Percentiles rank a stretch among this genome's conserved stretches.
These are phyloP conservation scores for Nesogale talazaci DNA, from an alignment of 2,113 vertebrate species.

Conservation along the genomic window DNA sequence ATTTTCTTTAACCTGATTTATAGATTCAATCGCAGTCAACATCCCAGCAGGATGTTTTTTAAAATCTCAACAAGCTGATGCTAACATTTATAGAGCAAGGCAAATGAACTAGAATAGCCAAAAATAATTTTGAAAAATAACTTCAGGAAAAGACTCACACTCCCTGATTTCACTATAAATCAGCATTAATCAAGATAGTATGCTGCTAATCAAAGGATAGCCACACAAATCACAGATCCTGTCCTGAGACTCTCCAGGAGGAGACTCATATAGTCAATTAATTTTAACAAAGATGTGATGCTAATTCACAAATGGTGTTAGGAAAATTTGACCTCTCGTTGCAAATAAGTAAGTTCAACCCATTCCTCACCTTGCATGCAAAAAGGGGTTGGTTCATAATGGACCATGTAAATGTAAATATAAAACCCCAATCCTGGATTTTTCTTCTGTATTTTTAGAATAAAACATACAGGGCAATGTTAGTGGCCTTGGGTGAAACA, in stretches of 20 bases:
- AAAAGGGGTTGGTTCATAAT: background rate
- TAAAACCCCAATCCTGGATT: background rate
- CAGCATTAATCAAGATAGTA: background rate
- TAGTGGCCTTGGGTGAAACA: background rate
- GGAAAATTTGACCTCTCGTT: background rate
- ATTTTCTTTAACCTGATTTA: background rate
- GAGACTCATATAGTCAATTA: rapidly evolving
- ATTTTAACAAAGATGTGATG: background rate
- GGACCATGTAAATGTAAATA: background rate
- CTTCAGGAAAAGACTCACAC: background rate
- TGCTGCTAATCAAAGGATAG: rapidly evolving
- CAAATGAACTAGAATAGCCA: background rate
- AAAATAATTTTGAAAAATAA: conserved; percentile 40
- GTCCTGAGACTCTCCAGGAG: too few relatives aligned
- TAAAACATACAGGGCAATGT: background rate
- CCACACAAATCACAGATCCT: background rate
- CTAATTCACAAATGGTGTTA: background rate
- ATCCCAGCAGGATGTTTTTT: background rate
- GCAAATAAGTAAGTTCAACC: background rate
- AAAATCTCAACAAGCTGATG: background rate
- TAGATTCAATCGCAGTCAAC: conserved; percentile 1
- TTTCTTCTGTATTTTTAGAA: background rate
- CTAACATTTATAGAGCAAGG: background rate
- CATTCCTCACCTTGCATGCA: background rate
- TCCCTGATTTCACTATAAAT: background rate